Conservation (phyloP, 2,113 vertebrate species). For the Euleptes europaea region DNA sequence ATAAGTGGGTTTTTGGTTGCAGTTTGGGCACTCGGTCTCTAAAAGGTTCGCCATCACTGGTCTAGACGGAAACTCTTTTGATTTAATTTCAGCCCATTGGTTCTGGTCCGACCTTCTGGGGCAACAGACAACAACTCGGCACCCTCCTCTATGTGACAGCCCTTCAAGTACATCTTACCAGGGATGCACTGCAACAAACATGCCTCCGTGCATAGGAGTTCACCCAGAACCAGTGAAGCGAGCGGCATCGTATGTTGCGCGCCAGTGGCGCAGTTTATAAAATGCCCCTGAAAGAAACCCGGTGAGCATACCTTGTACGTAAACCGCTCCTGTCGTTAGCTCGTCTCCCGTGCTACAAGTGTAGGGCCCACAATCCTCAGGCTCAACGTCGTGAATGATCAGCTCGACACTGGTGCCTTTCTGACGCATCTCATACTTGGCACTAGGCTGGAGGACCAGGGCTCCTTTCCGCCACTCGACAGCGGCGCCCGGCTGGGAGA, state of each 20-base stretch:
- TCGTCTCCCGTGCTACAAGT: slow-evolving; percentile 87
- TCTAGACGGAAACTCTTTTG: no score
- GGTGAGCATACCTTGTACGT: slow-evolving; percentile 83
- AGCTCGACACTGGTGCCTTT: slow-evolving; percentile 78
- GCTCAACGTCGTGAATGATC: slow-evolving; percentile 76
- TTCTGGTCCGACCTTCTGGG: no score
- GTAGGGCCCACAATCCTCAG: slow-evolving; percentile 86
- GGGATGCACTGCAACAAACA: not conserved
- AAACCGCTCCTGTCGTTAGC: slow-evolving; percentile 84
- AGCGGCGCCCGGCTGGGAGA: slow-evolving; percentile 72
- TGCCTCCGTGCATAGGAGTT: not conserved
- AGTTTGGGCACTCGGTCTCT: no score
- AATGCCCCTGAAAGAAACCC: not conserved
- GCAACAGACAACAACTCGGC: no score
- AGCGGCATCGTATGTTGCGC: no score
- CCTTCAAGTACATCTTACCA: not conserved
- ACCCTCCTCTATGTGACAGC: no score
- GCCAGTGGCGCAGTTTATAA: no score
- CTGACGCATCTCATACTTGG: slow-evolving; percentile 82
- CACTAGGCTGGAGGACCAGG: slow-evolving; percentile 77
- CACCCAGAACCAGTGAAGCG: not conserved
- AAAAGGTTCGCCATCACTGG: no score
- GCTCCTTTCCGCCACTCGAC: slow-evolving; percentile 90
- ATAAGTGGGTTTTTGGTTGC: no score
- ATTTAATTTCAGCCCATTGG: no score